These are phyloP conservation scores for Julus scanicus DNA, from an alignment of 2,888 invertebrate species.

Conservation along the genomic window DNA sequence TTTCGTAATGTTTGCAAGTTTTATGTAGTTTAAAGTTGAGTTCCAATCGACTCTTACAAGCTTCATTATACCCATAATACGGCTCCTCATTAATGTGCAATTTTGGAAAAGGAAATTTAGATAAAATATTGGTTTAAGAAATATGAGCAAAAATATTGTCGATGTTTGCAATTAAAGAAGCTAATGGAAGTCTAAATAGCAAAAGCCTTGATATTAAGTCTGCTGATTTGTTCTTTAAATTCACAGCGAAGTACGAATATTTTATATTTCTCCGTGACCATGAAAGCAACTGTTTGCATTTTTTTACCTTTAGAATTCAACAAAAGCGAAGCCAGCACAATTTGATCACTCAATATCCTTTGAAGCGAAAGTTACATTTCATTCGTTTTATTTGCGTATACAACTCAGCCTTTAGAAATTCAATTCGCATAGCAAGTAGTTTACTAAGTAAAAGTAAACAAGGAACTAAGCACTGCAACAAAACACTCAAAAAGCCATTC, in stretches of 20 bases:
- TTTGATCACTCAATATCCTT: background rate
- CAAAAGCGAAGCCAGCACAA: background rate
- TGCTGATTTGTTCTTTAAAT: background rate
- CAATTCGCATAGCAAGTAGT: conserved; percentile 30
- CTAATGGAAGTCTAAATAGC: background rate
- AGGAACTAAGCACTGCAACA: conserved; percentile 6
- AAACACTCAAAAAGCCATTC: conserved; percentile 36
- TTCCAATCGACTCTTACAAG: no score
- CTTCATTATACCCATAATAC: no score
- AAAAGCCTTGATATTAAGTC: background rate
- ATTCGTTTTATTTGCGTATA: background rate
- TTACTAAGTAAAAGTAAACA: conserved; percentile 42
- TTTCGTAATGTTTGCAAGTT: no score
- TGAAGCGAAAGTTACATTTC: conserved; percentile 13
- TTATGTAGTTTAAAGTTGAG: no score
- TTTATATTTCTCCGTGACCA: background rate
- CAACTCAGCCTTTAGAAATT: conserved; percentile 10
- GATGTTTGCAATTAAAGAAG: background rate
- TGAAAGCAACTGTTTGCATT: background rate
- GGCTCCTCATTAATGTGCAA: no score
- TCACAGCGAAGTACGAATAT: background rate
- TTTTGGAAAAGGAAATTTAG: background rate
- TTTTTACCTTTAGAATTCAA: background rate
- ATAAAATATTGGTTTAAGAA: no score
- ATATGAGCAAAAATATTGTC: no score